phyloP scores from a whole-genome alignment of 2,797 vertebrate genomes.

The Pygocentrus nattereri region DNA sequence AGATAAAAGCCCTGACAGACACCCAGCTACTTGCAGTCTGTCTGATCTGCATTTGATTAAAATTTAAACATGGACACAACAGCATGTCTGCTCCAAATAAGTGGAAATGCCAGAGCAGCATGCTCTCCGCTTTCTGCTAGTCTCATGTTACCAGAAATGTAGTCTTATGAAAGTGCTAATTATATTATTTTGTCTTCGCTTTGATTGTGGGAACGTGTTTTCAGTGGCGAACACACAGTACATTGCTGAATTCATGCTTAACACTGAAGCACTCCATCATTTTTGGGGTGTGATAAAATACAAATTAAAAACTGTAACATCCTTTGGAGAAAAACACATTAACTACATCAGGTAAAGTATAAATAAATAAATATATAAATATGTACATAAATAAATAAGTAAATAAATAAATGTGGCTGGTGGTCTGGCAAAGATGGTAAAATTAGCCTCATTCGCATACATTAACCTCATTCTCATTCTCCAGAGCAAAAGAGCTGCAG shows the following conservation, averaged over 20 bases:
- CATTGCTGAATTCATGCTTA: neutral
- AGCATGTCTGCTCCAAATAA: constrained; percentile 47
- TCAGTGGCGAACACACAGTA: neutral
- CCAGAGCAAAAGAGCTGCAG: constrained; percentile 71
- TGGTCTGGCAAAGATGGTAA: constrained; percentile 77
- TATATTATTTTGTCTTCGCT: neutral
- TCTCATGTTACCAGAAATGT: neutral
- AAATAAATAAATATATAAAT: neutral
- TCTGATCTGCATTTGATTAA: constrained; percentile 73
- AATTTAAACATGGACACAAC: constrained; percentile 69
- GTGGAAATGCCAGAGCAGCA: neutral
- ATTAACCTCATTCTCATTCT: constrained; percentile 84
- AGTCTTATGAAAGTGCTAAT: neutral
- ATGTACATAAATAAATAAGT: neutral
- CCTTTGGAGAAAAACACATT: neutral
- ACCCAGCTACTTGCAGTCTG: constrained; percentile 62
- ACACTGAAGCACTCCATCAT: neutral
- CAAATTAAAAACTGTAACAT: neutral
- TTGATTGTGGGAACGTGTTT: neutral
- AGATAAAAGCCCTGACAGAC: constrained; percentile 67
- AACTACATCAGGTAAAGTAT: neutral
- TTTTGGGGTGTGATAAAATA: neutral
- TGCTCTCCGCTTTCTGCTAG: neutral
- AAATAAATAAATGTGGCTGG: constrained; percentile 71
- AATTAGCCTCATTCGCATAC: constrained; percentile 84